Evolutionary conservation across 2,797 vertebrate species (phyloP), one percentile per base, ranked within the genome.

Genomic region (Philypnodon macrostomus): DNA sequence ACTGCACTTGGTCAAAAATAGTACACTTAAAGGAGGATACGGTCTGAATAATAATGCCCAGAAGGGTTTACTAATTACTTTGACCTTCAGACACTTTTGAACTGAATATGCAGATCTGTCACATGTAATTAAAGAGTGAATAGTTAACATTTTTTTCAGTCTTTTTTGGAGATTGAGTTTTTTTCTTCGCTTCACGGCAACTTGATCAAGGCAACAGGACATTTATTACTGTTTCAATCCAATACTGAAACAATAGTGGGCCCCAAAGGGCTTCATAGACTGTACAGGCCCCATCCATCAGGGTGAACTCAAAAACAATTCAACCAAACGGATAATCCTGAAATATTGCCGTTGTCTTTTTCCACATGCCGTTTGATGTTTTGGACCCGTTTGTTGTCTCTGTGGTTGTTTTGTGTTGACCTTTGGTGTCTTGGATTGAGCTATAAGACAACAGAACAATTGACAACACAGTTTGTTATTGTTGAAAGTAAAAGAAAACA

Each of bases 31-130:
- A 10, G 3, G 8, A 15, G 11, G 15, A 26, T 11, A 30, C 12
- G 30, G 41, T 30, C 11, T 44, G 41, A 30, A 44, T 44, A 44
- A 44, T 30, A 30, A 44, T 30, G 15, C 12, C 40, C 24, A 44
- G 4, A 44, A 16, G 40, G 40, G n/a, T 17, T 3, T 7, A n/a
- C 26, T 17, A 44, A 44, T 44, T 7, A 44, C 24, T 17, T n/a
- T 30, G 26, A 44, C 40, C 26, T 42, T 24, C 13, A 17, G 9
- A 44, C 40, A n/a, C 26, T 17, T 41, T 27, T 8, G 11, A 13
- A 15, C 40, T n/a, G 26, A 5, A 16, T 30, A 30, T 30, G 26
- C 26, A 44, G n/a, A 44, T n/a, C 5, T 44, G 24, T 15, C 26
- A 29, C n/a, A 5, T 10, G 21, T 12, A 17, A 18, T 44, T 29